Conservation (phyloP, 2,888 invertebrate genomes). For the Acanthopleura granulata region DNA sequence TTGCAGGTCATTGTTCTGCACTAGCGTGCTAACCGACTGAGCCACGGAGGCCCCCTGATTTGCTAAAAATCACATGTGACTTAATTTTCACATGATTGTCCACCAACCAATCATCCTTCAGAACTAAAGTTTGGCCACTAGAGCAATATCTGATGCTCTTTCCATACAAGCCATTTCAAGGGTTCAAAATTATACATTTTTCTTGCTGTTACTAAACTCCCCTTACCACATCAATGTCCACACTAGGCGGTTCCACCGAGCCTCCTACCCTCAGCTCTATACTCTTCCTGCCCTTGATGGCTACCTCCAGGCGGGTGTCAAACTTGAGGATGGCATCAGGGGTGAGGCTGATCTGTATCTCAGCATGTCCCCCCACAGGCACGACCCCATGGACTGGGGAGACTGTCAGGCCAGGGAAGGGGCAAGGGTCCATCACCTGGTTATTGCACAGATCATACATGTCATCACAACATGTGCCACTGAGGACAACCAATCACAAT, state of each 20-base stretch:
- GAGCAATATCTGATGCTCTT: no score
- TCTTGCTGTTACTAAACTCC: background rate
- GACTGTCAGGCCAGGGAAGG: constrained; percentile 65
- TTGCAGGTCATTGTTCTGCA: no score
- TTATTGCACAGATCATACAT: constrained; percentile 15
- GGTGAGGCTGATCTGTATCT: constrained; percentile 60
- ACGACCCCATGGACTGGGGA: constrained; percentile 66
- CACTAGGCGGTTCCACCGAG: constrained; percentile 65
- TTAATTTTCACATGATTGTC: no score
- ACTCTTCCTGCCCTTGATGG: constrained; percentile 64
- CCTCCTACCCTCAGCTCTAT: constrained; percentile 69
- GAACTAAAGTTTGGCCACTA: no score
- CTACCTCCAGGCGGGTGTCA: constrained; percentile 64
- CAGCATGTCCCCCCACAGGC: constrained; percentile 66
- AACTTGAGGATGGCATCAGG: constrained; percentile 68
- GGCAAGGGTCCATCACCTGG: constrained; percentile 67
- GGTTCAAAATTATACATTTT: no score
- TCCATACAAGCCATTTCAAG: no score
- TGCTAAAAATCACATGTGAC: no score
- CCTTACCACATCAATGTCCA: constrained; percentile 65
- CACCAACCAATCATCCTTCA: no score
- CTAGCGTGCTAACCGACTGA: no score
- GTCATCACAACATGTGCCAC: background rate
- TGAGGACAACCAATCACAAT: background rate
- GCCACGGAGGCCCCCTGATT: no score